Evolutionary conservation across 2,113 vertebrate species (phyloP).

Genomic region (Tangachromis dhanisi): DNA sequence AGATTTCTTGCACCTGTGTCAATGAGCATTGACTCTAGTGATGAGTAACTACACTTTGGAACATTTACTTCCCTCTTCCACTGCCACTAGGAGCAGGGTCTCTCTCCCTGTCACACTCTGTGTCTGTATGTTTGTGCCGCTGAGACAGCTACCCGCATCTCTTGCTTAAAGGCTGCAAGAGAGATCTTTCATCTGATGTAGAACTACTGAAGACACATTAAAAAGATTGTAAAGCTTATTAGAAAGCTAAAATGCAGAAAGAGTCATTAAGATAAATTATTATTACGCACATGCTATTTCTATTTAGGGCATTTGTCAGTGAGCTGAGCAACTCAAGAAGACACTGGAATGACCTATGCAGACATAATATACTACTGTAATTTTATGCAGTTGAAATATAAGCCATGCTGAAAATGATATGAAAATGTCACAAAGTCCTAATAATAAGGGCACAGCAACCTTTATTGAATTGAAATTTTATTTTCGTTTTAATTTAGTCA

Average conservation of each 20-base stretch:
- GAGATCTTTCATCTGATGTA: neutral
- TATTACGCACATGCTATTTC: neutral
- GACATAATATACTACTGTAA: neutral
- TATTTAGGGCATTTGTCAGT: neutral
- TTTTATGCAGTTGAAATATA: neutral
- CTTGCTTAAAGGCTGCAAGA: neutral
- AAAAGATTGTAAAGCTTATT: neutral
- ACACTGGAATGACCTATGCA: neutral
- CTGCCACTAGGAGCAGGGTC: neutral
- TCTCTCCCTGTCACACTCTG: neutral
- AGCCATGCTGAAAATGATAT: neutral
- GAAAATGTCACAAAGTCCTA: neutral
- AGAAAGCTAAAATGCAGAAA: neutral
- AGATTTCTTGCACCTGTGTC: neutral
- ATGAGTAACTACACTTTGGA: neutral
- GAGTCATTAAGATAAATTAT: neutral
- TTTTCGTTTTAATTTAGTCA: neutral
- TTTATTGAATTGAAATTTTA: neutral
- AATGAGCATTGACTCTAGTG: neutral
- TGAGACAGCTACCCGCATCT: neutral
- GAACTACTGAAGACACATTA: neutral
- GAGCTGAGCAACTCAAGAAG: neutral
- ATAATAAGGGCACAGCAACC: neutral
- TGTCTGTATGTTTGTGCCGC: neutral
- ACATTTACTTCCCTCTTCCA: neutral